Evolutionary conservation across 2,888 invertebrate genomes (phyloP), one percentile per base, ranked within the genome.

Genomic region (Drosophila paranaensis): DNA sequence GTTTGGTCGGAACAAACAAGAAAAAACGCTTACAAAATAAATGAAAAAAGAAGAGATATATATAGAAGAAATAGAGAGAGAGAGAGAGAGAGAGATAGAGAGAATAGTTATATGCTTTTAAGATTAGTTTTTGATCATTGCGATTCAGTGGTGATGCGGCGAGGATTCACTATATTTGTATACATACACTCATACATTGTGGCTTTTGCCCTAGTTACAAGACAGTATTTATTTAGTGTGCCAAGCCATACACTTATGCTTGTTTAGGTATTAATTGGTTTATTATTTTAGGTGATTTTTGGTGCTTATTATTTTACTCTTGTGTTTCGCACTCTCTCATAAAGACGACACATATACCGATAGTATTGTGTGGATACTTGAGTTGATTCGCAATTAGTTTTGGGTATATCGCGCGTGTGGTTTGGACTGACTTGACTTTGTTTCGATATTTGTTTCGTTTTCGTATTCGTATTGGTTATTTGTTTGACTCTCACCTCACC

Each of bases 401-500:
- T 74, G 48, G 64, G 64, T 58, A 56, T 58, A 53, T 69, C 77
- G 77, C 77, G 77, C 77, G 67, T 66, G 75, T 72, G 75, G 60
- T 57, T 79, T 79, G 60, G 63, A 69, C 72, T 80, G 80, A 77
- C 79, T 77, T 74, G 71, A 79, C 43, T 66, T 68, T 68, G 65
- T 53, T 82, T 56, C 51, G 75, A 64, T 79, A 62, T 53, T 50
- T 60, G 62, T 68, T 75, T 62, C 33, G 33, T 33, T 8, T 8
- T 43, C 37, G 63, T 71, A 74, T 55, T 68, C 46, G 58, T 66
- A 60, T 56, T 72, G 65, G 72, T 69, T 73, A 78, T 81, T 74
- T 75, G 84, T 78, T 82, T 84, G 90, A 90, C 89, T 90, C 90
- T 91, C 90, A 91, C 91, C 91, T 90, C 88, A 88, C 88, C 81